Evolutionary conservation across 1,140 invertebrate genomes (phyloP).

Genomic region (Aphis craccivora): DNA sequence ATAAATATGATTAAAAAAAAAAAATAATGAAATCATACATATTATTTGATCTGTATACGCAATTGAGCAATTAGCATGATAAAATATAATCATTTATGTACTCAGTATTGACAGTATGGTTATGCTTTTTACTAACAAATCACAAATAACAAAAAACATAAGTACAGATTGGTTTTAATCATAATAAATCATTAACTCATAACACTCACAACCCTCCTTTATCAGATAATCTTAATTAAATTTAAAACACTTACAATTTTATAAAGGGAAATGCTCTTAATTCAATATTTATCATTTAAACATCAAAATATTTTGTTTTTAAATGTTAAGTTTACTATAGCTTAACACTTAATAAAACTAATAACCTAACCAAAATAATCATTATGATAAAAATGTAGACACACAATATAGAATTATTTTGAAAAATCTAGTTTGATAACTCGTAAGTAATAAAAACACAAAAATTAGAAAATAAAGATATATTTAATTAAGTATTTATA

Average conservation of each 20-base stretch:
- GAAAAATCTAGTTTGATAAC: background rate
- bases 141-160: background rate
- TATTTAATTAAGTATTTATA: background rate
- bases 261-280: background rate
- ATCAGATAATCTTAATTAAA: background rate
- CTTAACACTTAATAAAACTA: background rate
- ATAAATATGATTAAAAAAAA: background rate
- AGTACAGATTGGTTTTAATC: background rate
- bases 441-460: background rate
- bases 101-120: background rate
- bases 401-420: background rate
- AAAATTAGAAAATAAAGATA: background rate
- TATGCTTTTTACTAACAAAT: background rate
- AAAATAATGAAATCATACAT: background rate
- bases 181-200: background rate
- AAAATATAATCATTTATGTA: background rate
- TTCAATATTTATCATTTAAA: background rate
- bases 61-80: too few species aligned
- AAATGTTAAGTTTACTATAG: background rate
- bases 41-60: too few species aligned
- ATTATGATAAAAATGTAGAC: background rate
- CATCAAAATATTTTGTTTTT: background rate
- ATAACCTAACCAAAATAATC: background rate
- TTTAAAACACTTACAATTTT: background rate
- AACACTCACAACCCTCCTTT: background rate